Conservation (phyloP, 1,140 invertebrate species). For the Bombus superbus region DNA sequence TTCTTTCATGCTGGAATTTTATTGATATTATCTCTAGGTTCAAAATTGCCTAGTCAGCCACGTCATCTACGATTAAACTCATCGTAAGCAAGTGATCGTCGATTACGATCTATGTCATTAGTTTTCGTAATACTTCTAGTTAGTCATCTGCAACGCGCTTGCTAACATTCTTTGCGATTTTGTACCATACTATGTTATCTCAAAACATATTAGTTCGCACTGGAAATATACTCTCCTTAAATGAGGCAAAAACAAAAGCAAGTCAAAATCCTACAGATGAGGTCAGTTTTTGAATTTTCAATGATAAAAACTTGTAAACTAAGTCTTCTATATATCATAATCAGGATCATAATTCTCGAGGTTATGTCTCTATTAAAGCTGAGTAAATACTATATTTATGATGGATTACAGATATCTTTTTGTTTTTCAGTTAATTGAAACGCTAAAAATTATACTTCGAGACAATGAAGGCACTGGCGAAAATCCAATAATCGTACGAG, state of each 20-base stretch:
- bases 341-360: slow-evolving; percentile 32
- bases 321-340: neutral
- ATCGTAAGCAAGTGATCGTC: neutral
- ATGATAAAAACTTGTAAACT: neutral
- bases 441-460: slow-evolving; percentile 86
- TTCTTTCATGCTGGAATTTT: neutral
- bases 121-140: neutral
- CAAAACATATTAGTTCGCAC: slow-evolving; percentile 86
- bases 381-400: neutral
- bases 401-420: neutral
- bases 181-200: slow-evolving; percentile 57
- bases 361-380: slow-evolving; percentile 47
- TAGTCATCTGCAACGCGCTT: neutral
- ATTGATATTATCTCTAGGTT: neutral
- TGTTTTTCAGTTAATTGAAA: slow-evolving; percentile 87
- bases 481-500: slow-evolving; percentile 62
- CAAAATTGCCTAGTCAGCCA: slow-evolving; percentile 27
- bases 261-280: slow-evolving; percentile 92
- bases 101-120: slow-evolving; percentile 15
- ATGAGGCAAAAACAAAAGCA: slow-evolving; percentile 92
- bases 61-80: slow-evolving; percentile 10
- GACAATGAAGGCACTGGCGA: slow-evolving; percentile 80
- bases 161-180: neutral
- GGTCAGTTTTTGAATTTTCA: slow-evolving; percentile 82
- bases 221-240: slow-evolving; percentile 92